Conservation (phyloP, 2,888 invertebrate genomes). For the Cetonia aurata region DNA sequence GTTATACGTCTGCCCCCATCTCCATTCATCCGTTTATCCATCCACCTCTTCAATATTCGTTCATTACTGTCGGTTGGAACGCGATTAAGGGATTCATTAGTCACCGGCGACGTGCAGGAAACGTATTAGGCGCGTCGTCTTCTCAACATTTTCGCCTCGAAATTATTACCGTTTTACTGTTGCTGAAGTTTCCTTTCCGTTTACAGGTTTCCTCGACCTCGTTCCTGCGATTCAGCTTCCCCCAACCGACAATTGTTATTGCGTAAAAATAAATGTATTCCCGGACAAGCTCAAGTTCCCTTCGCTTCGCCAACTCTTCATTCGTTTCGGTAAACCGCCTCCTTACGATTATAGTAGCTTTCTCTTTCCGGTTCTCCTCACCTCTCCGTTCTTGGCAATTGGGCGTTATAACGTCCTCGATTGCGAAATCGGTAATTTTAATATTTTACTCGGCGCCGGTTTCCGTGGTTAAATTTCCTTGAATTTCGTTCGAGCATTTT, state of each 20-base stretch:
- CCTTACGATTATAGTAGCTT: slow-evolving; percentile 5
- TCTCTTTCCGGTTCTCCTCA: too few species aligned
- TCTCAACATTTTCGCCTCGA: slow-evolving; percentile 41
- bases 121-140: slow-evolving; percentile 45
- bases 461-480: too few species aligned
- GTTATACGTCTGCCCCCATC: slow-evolving; percentile 3
- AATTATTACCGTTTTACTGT: slow-evolving; percentile 45
- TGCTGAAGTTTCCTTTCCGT: slow-evolving; percentile 28
- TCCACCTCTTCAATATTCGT: slow-evolving; percentile 49
- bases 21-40: neutral
- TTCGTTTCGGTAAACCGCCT: slow-evolving; percentile 6
- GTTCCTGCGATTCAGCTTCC: neutral
- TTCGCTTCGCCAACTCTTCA: neutral
- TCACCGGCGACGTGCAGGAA: slow-evolving; percentile 45
- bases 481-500: too few species aligned
- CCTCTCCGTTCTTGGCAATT: too few species aligned
- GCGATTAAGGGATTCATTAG: slow-evolving; percentile 52
- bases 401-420: too few species aligned
- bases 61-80: slow-evolving; percentile 51
- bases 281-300: neutral
- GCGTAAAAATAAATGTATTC: slow-evolving; percentile 30
- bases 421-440: too few species aligned
- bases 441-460: too few species aligned
- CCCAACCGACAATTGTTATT: slow-evolving; percentile 27
- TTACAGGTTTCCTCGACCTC: slow-evolving; percentile 6